Evolutionary conservation across 2,113 vertebrate species (phyloP).

Genomic region (Gambusia holbrooki): DNA sequence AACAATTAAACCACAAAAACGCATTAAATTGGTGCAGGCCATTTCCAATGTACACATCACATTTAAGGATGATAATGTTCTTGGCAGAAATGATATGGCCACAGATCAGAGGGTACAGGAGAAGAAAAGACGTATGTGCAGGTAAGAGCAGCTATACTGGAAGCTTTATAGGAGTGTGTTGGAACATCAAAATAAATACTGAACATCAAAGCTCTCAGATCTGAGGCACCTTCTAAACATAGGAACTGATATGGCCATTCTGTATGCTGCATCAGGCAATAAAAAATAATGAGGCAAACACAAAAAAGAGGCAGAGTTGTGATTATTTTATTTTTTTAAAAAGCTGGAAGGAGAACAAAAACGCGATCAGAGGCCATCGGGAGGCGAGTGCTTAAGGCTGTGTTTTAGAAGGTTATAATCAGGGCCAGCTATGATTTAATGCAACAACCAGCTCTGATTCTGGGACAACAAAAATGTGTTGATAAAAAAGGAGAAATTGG

Average conservation of each 20-base stretch:
- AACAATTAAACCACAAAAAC: slow-evolving; percentile 1
- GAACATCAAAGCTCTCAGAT: background rate
- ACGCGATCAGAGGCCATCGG: background rate
- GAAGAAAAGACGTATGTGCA: background rate
- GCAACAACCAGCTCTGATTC: background rate
- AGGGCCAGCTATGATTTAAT: slow-evolving; percentile 45
- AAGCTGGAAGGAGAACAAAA: too few relatives aligned
- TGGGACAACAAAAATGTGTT: background rate
- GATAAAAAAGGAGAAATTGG: background rate
- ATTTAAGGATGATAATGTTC: background rate
- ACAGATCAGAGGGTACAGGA: background rate
- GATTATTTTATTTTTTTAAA: too few relatives aligned
- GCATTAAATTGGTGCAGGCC: background rate
- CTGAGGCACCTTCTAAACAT: background rate
- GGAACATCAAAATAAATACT: background rate
- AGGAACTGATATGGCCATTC: background rate
- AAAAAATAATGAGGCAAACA: background rate
- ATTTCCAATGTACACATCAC: background rate
- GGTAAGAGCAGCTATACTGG: background rate
- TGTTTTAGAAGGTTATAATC: slow-evolving; percentile 42
- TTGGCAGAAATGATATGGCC: background rate
- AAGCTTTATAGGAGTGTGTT: background rate
- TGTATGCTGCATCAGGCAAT: background rate
- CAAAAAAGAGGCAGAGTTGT: background rate
- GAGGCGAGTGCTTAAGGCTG: slow-evolving; percentile 6